Conservation (phyloP, 2,888 invertebrate genomes). For the Eupithecia dodoneata region DNA sequence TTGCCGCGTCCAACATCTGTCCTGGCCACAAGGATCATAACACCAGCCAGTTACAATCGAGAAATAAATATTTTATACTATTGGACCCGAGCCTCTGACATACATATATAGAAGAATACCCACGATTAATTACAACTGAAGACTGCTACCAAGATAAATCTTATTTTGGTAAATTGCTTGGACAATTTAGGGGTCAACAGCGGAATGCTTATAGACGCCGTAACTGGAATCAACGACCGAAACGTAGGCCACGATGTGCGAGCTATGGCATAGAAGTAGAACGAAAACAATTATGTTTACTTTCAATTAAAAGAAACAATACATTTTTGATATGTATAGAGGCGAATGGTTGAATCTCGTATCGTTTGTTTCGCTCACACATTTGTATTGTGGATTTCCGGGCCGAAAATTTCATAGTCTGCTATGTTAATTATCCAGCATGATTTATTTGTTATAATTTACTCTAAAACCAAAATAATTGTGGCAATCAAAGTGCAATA, state of each 20-base stretch:
- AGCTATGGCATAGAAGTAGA: neutral
- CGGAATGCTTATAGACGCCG: slow-evolving; percentile 13
- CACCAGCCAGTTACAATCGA: neutral
- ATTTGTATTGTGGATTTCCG: neutral
- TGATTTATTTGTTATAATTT: neutral
- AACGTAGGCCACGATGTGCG: slow-evolving; percentile 6
- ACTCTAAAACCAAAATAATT: neutral
- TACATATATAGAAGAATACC: neutral
- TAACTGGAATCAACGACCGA: slow-evolving; percentile 10
- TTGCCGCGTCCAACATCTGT: neutral
- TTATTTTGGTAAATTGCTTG: slow-evolving; percentile 9
- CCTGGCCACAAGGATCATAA: neutral
- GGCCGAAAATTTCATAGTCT: neutral
- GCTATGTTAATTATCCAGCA: too few species aligned
- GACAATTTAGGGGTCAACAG: slow-evolving; percentile 21
- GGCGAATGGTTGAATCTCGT: neutral
- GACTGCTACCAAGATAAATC: neutral
- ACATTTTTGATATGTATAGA: neutral
- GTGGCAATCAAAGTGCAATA: neutral
- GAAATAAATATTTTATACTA: neutral
- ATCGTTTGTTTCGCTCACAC: neutral
- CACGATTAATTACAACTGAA: neutral
- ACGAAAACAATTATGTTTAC: slow-evolving; percentile 1
- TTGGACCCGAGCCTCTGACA: neutral
- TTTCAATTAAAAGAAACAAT: neutral